Percentiles rank a stretch among this genome's conserved stretches.
Conservation (phyloP, 2,888 invertebrate genomes). For the Andrena fulva region DNA sequence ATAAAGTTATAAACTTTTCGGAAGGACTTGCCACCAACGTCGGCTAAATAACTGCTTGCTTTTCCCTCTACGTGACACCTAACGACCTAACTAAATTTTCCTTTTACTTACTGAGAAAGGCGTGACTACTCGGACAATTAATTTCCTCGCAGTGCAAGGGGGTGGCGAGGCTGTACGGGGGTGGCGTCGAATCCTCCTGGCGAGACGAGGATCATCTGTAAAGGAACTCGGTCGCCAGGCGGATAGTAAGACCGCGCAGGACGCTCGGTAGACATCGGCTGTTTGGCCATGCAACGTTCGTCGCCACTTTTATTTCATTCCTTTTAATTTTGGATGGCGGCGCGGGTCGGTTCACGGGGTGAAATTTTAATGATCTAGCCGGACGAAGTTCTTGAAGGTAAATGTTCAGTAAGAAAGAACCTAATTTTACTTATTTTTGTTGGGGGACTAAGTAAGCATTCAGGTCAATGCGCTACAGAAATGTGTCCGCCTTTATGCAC, state of each 20-base stretch:
- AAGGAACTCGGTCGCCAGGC: background rate
- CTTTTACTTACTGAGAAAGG: constrained; percentile 47
- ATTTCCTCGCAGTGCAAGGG: constrained; percentile 16
- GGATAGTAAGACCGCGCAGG: background rate
- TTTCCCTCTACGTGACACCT: constrained; percentile 48
- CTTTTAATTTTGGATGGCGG: background rate
- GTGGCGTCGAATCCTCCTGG: background rate
- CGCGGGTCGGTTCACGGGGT: too few species aligned
- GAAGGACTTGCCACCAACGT: constrained; percentile 49
- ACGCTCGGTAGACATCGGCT: background rate
- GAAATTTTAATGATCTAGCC: too few species aligned
- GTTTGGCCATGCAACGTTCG: background rate
- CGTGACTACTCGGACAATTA: constrained; percentile 44
- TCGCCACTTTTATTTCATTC: background rate
- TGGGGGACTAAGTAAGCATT: too few species aligned
- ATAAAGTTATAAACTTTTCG: constrained; percentile 77
- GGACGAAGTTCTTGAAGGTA: too few species aligned
- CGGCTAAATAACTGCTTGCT: constrained; percentile 71
- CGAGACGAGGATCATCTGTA: constrained; percentile 13
- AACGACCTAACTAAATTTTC: constrained; percentile 66
- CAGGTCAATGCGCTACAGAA: too few species aligned
- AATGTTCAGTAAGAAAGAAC: too few species aligned
- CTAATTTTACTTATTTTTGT: too few species aligned
- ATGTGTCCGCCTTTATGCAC: too few species aligned
- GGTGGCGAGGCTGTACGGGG: background rate